Conservation (phyloP, 1,140 invertebrate genomes). For the Whitmania pigra region DNA sequence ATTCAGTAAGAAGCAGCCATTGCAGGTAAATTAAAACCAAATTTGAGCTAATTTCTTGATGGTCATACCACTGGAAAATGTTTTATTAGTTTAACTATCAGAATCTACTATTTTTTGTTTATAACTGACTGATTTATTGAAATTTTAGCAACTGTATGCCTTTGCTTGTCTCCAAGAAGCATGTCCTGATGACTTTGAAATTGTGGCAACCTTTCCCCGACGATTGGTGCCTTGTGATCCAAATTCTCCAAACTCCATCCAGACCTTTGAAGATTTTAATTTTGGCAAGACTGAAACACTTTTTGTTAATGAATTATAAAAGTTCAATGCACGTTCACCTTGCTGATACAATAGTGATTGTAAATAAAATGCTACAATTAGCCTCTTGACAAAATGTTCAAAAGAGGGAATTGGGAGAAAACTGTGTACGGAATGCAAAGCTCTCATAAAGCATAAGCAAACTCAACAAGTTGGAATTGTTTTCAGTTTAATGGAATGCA, state of each 20-base stretch:
- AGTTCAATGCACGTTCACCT: too few relatives aligned
- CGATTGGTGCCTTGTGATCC: conserved; percentile 60
- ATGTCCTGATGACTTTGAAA: conserved; percentile 82
- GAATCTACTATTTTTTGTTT: too few relatives aligned
- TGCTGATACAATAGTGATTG: too few relatives aligned
- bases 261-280: conserved; percentile 62
- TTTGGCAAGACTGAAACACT: conserved; percentile 77
- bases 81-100: too few relatives aligned
- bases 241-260: conserved; percentile 32
- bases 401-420: too few relatives aligned
- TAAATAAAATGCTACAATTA: too few relatives aligned
- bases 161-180: conserved; percentile 82
- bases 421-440: too few relatives aligned
- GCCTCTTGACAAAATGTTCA: too few relatives aligned
- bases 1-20: conserved; percentile 64
- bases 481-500: too few relatives aligned
- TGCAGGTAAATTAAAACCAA: conserved; percentile 36
- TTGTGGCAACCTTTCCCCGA: conserved; percentile 84
- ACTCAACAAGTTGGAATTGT: too few relatives aligned
- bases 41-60: too few relatives aligned
- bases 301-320: conserved; percentile 64
- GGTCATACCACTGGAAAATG: neutral
- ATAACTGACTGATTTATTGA: conserved; percentile 20
- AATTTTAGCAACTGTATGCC: conserved; percentile 71
- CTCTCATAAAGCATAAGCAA: too few relatives aligned